Evolutionary conservation across 2,113 vertebrate species (phyloP), one percentile per base, ranked within the genome.

Genomic region (Odontophorus gujanensis): DNA sequence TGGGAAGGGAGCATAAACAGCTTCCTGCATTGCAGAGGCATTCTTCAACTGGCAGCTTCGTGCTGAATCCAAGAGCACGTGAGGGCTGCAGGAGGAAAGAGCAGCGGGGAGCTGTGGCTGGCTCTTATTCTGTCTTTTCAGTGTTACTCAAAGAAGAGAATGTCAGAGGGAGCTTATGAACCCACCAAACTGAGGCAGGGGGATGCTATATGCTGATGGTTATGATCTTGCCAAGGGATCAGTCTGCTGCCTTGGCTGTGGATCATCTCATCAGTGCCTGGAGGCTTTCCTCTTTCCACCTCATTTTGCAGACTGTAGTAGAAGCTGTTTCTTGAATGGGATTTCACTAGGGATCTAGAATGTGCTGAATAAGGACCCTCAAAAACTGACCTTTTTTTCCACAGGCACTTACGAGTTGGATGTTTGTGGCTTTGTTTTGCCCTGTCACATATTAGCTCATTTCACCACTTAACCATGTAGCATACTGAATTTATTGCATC

Each of bases 11-110:
- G 79, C 0, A 1, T 45, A 50, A 90, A 34, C 68, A 53, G 65
- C 79, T 93, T 87, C 92, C 87, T 94, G 92, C 85, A 87, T 28
- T 50, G 75, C 85, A 85, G 79, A 45, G 79, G 19, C 79, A 45
- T 55, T 87, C 75, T 92, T 72, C 50, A 87, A 25, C 87, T 73
- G 75, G 85, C 87, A 87, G 50, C 79, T 80, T 91, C 68, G 28
- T 81, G 50, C 45, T 26, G 81, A 82, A 61, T 73, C 2, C 65
- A 32, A 76, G 43, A 76, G 48, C 22, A 18, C 13, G 32, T 13
- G 62, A 75, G 58, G 38, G 51, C 24, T 91, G 84, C 45, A 74
- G 87, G 76, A 69, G 94, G 87, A 69, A 57, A n/a, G 69, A 71
- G 76, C 93, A 93, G 82, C 72, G 67, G 79, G 89, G 79, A 74